Evolutionary conservation across 2,113 vertebrate genomes (phyloP).

Genomic region (Albula glossodonta): DNA sequence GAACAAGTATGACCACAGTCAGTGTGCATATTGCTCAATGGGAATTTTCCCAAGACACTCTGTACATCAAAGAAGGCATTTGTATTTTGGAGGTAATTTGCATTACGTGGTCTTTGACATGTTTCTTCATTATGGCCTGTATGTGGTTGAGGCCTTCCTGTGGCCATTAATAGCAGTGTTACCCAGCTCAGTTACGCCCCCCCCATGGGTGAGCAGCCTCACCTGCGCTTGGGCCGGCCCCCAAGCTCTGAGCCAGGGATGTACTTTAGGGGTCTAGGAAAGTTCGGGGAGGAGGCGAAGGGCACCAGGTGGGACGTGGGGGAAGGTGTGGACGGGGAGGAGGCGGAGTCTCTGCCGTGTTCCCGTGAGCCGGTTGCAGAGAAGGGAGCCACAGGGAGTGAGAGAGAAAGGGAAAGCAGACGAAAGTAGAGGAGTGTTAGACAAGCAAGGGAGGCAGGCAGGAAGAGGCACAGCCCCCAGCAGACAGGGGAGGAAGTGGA

Average conservation of each 20-base stretch:
- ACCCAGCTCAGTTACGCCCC: not conserved
- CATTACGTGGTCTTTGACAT: too few species aligned
- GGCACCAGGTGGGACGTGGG: constrained; percentile 65
- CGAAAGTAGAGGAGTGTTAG: not conserved
- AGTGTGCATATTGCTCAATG: too few species aligned
- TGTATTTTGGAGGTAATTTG: too few species aligned
- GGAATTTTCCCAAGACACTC: too few species aligned
- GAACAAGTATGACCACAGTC: too few species aligned
- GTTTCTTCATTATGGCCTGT: too few species aligned
- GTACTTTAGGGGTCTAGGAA: constrained; percentile 73
- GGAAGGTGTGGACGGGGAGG: constrained; percentile 47
- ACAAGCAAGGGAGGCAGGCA: not conserved
- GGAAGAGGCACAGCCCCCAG: not conserved
- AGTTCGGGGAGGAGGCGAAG: constrained; percentile 74
- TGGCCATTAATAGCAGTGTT: not conserved
- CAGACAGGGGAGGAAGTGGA: not conserved
- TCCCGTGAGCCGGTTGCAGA: constrained; percentile 41
- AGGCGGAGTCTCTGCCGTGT: constrained; percentile 53
- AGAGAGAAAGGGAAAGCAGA: constrained; percentile 31
- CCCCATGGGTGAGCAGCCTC: constrained; percentile 51
- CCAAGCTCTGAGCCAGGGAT: constrained; percentile 71
- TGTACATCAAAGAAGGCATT: too few species aligned
- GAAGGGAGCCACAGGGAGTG: constrained; percentile 13
- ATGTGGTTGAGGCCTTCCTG: not conserved
- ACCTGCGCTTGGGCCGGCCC: constrained; percentile 76